Evolutionary conservation across 2,113 vertebrate species (phyloP).

Genomic region (Accipiter cooperii): DNA sequence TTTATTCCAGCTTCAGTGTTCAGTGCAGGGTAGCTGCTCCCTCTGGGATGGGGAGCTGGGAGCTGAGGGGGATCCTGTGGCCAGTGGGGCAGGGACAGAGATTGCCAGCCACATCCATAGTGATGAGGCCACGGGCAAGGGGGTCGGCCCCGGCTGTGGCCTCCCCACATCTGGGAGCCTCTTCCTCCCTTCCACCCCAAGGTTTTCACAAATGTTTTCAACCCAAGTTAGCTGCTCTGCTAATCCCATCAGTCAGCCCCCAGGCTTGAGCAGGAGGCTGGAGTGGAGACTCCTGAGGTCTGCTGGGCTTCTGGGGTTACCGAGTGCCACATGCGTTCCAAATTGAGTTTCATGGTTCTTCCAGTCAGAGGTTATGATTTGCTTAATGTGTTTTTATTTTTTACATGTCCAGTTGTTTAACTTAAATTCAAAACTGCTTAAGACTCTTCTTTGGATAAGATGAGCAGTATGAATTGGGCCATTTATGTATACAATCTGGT

Average conservation of each 20-base stretch:
- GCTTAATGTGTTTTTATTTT: neutral
- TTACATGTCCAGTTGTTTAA: neutral
- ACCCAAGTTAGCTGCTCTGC: neutral
- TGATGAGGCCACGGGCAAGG: neutral
- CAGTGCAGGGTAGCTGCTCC: accelerated
- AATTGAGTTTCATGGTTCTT: neutral
- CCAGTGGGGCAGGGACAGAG: neutral
- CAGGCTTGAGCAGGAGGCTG: neutral
- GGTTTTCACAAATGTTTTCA: neutral
- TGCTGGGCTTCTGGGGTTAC: neutral
- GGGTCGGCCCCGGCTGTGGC: neutral
- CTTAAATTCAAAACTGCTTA: neutral
- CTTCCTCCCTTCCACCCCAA: neutral
- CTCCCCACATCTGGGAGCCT: neutral
- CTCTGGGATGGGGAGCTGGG: neutral
- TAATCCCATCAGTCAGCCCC: neutral
- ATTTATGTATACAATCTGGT: neutral
- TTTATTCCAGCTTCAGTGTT: neutral
- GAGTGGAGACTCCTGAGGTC: neutral
- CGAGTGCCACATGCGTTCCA: neutral
- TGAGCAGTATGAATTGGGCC: neutral
- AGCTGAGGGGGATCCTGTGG: neutral
- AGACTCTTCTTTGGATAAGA: neutral
- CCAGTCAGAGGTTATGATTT: neutral
- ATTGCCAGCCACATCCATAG: neutral